A percentile compares a stretch with the other conserved stretches of the same genome.
These are phyloP conservation scores for Caenorhabditis brenneri DNA, from an alignment of 1,140 invertebrate species.

Conservation along the genomic window DNA sequence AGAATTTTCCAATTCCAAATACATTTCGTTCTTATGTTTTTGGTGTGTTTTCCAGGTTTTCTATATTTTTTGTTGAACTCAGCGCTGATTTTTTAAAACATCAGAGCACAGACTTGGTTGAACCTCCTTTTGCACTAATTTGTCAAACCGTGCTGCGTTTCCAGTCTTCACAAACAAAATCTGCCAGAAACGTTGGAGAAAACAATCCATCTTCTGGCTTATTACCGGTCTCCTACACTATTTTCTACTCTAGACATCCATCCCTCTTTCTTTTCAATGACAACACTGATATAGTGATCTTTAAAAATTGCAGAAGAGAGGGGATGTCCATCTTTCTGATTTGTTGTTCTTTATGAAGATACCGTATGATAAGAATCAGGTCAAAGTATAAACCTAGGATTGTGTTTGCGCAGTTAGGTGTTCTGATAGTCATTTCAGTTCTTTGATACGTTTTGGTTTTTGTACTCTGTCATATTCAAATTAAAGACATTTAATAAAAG, in stretches of 20 bases:
- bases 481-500: too few species aligned
- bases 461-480: not conserved
- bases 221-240: not conserved
- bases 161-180: not conserved
- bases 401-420: not conserved
- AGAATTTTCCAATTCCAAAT: too few species aligned
- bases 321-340: not conserved
- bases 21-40: too few species aligned
- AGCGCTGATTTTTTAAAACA: too few species aligned
- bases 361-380: not conserved
- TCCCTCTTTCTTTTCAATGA: not conserved
- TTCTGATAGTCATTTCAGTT: not conserved
- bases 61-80: too few species aligned
- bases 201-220: not conserved
- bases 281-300: not conserved
- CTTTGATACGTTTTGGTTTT: not conserved
- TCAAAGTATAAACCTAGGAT: not conserved
- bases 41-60: too few species aligned
- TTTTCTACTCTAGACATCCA: not conserved
- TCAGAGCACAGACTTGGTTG: too few species aligned
- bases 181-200: not conserved
- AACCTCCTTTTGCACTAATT: too few species aligned
- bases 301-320: constrained; percentile 2
- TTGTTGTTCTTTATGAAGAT: constrained; percentile 2
- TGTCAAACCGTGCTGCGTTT: not conserved